These are phyloP conservation scores for Platysteira castanea DNA, from an alignment of 2,113 vertebrate genomes.

Conservation along the genomic window DNA sequence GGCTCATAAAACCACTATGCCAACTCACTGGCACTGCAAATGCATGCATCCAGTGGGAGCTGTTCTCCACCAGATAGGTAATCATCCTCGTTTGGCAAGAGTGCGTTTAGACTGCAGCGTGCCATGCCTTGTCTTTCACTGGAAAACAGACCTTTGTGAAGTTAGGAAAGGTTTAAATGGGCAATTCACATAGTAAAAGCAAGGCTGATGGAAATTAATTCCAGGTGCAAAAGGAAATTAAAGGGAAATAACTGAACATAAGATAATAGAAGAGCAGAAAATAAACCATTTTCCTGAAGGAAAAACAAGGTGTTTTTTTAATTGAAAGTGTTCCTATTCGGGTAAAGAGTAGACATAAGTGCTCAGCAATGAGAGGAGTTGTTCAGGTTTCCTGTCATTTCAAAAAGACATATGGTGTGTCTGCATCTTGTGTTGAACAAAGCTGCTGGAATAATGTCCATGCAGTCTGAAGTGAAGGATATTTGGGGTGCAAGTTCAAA, in stretches of 20 bases:
- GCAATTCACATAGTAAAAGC: neutral
- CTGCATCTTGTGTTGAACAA: neutral
- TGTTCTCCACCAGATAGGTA: neutral
- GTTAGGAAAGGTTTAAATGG: constrained; percentile 25
- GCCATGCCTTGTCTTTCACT: neutral
- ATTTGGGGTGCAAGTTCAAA: neutral
- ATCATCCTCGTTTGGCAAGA: neutral
- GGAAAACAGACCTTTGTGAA: constrained; percentile 3
- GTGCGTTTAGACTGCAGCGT: neutral
- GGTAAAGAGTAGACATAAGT: neutral
- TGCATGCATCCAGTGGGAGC: neutral
- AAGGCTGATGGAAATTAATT: constrained; percentile 42
- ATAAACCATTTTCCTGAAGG: neutral
- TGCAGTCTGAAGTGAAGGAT: neutral
- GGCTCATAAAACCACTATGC: neutral
- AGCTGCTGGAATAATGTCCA: neutral
- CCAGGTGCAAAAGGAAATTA: constrained; percentile 40
- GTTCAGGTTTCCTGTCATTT: neutral
- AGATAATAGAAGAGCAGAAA: constrained; percentile 19
- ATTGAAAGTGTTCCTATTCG: neutral
- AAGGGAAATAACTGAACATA: neutral
- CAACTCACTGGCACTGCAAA: neutral
- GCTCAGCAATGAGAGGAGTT: neutral
- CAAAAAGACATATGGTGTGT: neutral
- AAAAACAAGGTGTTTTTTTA: neutral